Percentiles rank a stretch among this genome's conserved stretches.
Evolutionary conservation across 2,888 invertebrate species (phyloP).

Genomic region (Lochmaea capreae): DNA sequence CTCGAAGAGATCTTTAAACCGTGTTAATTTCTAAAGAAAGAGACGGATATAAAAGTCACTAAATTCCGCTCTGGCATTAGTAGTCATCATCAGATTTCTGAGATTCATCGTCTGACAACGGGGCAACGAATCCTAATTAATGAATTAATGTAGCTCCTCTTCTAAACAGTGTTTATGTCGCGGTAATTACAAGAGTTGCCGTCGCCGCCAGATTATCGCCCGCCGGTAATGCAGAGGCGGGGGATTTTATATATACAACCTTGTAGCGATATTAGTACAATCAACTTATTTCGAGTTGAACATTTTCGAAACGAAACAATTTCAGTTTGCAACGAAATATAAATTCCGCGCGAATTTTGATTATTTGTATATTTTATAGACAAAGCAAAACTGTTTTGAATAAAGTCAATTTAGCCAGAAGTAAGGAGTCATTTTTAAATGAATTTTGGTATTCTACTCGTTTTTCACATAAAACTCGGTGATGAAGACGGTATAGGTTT

Average conservation of each 20-base stretch:
- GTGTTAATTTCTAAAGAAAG: conserved; percentile 3
- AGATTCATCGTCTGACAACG: conserved; percentile 37
- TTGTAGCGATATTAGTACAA: neutral
- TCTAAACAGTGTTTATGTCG: conserved; percentile 68
- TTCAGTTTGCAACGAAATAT: neutral
- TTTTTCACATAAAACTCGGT: too few species aligned
- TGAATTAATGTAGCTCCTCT: conserved; percentile 67
- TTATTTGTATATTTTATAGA: neutral
- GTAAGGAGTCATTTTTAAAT: too few species aligned
- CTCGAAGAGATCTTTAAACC: too few species aligned
- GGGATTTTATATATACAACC: neutral
- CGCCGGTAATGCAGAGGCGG: conserved; percentile 11
- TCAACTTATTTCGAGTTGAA: neutral
- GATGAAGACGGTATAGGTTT: too few species aligned
- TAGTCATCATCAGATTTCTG: conserved; percentile 43
- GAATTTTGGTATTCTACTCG: too few species aligned
- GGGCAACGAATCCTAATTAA: conserved; percentile 65
- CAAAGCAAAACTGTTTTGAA: too few species aligned
- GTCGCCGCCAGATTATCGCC: conserved; percentile 60
- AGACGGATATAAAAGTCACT: conserved; percentile 17
- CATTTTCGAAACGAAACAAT: neutral
- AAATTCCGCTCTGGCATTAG: conserved; percentile 29
- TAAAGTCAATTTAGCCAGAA: too few species aligned
- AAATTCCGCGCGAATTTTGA: neutral
- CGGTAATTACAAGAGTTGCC: conserved; percentile 66